These are phyloP conservation scores for Euphydryas editha DNA, from an alignment of 2,888 invertebrate genomes.

Conservation along the genomic window DNA sequence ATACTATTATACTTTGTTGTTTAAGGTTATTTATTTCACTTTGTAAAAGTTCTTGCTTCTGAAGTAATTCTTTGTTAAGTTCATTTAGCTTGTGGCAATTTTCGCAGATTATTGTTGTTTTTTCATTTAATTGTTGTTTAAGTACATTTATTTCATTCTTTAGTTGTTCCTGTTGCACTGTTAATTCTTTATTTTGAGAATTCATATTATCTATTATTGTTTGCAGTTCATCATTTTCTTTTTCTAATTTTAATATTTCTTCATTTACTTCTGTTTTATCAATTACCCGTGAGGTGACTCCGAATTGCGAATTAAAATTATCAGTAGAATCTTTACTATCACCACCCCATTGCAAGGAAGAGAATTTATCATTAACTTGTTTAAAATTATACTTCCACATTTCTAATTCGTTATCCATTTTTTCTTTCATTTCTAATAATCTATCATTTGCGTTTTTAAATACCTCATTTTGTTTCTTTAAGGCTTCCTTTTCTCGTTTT, in stretches of 20 bases:
- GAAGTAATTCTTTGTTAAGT: slow-evolving; percentile 2
- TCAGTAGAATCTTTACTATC: slow-evolving; percentile 25
- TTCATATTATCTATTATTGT: slow-evolving; percentile 63
- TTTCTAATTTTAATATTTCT: slow-evolving; percentile 70
- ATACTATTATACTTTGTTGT: slow-evolving; percentile 41
- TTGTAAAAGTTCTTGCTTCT: slow-evolving; percentile 27
- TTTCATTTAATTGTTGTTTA: slow-evolving; percentile 15
- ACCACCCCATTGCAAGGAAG: slow-evolving; percentile 55
- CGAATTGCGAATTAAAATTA: slow-evolving; percentile 5
- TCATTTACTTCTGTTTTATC: slow-evolving; percentile 54
- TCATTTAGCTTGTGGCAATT: slow-evolving; percentile 12
- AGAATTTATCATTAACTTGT: slow-evolving; percentile 87
- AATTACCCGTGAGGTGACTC: slow-evolving; percentile 39
- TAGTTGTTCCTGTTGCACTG: slow-evolving; percentile 52
- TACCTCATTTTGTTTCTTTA: slow-evolving; percentile 88
- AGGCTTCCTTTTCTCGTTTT: slow-evolving; percentile 86
- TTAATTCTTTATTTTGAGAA: slow-evolving; percentile 61
- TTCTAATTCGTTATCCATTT: slow-evolving; percentile 89
- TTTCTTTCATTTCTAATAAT: slow-evolving; percentile 91
- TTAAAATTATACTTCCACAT: slow-evolving; percentile 88
- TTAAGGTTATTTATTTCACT: slow-evolving; percentile 49
- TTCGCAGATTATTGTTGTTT: slow-evolving; percentile 26
- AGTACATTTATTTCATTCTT: slow-evolving; percentile 56
- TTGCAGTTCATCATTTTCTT: slow-evolving; percentile 76
- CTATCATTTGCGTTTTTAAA: slow-evolving; percentile 90